These are phyloP conservation scores for Eristalinus aeneus DNA, from an alignment of 2,888 invertebrate species.

Conservation along the genomic window DNA sequence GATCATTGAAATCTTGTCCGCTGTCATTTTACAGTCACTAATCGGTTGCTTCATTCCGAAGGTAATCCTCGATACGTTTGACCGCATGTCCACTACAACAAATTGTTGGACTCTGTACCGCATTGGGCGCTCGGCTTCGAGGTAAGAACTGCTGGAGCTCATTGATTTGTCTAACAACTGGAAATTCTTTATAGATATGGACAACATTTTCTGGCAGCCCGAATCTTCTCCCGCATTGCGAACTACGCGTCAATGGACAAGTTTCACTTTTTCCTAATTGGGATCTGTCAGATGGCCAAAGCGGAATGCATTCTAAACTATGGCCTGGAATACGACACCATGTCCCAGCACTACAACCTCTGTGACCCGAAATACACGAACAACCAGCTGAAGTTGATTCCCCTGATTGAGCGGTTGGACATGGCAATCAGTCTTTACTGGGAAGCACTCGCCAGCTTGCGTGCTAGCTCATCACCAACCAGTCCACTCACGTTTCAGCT, in stretches of 20 bases:
- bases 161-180: neutral
- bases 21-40: constrained; percentile 90
- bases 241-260: constrained; percentile 91
- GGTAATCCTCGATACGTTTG: constrained; percentile 83
- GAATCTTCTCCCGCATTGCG: constrained; percentile 84
- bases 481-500: constrained; percentile 84
- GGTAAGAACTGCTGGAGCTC: constrained; percentile 77
- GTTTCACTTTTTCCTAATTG: constrained; percentile 92
- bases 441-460: constrained; percentile 83
- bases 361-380: constrained; percentile 76
- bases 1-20: constrained; percentile 88
- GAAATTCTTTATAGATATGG: constrained; percentile 83
- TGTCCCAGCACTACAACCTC: constrained; percentile 77
- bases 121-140: constrained; percentile 91
- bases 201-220: constrained; percentile 87
- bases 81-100: constrained; percentile 82
- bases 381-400: constrained; percentile 74
- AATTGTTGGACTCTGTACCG: constrained; percentile 93
- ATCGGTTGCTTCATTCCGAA: constrained; percentile 86
- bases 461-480: constrained; percentile 81
- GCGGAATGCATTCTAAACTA: constrained; percentile 86
- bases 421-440: constrained; percentile 84
- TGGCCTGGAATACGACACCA: constrained; percentile 81
- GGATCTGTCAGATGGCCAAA: constrained; percentile 88
- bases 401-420: constrained; percentile 81